Conservation (phyloP, 2,113 vertebrate species). For the Gopherus evgoodei region DNA sequence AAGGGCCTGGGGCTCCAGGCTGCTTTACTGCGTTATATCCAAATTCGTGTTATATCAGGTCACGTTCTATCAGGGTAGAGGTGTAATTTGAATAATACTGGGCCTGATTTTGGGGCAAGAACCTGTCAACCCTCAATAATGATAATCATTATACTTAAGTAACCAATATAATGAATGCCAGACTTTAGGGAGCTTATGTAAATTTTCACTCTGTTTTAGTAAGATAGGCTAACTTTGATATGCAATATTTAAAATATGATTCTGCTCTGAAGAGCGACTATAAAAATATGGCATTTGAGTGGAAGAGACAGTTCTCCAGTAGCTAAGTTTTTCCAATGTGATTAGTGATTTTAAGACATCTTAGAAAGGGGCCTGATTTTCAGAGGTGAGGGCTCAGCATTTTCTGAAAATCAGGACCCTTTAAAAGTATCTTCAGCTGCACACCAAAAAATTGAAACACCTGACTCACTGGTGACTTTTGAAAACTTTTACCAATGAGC, state of each 20-base stretch:
- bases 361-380: background rate
- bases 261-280: background rate
- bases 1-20: no score
- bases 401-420: constrained; percentile 8
- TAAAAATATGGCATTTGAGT: background rate
- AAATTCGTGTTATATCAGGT: no score
- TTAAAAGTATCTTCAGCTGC: background rate
- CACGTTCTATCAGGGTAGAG: no score
- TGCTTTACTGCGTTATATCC: no score
- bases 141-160: no score
- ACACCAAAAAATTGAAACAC: constrained; percentile 33
- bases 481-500: constrained; percentile 49
- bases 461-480: constrained; percentile 2
- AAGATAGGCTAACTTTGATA: constrained; percentile 19
- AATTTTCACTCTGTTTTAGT: background rate
- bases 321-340: background rate
- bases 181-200: background rate
- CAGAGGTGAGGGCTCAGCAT: background rate
- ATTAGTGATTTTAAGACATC: background rate
- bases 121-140: no score
- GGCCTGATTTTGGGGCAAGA: no score
- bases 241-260: background rate
- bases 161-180: background rate
- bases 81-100: no score
- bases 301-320: background rate